Conservation (phyloP, 2,888 invertebrate genomes). For the Gymnocheta viridis region DNA sequence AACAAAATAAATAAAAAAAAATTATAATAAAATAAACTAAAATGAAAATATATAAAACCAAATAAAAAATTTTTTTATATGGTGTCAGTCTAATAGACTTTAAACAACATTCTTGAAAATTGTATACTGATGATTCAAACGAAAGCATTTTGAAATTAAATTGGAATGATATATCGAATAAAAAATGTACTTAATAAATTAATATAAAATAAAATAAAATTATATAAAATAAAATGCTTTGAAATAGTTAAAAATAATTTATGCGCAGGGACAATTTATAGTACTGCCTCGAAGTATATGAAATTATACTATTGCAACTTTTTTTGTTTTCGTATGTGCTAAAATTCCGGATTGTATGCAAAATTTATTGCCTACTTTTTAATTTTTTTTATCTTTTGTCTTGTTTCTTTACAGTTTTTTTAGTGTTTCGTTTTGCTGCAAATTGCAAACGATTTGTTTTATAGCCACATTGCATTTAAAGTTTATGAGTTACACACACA, state of each 20-base stretch:
- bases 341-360: constrained; percentile 54
- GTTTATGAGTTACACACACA: constrained; percentile 49
- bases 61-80: too few relatives aligned
- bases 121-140: too few relatives aligned
- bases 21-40: too few relatives aligned
- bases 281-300: neutral
- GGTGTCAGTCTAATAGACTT: too few relatives aligned
- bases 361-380: constrained; percentile 64
- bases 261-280: neutral
- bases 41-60: too few relatives aligned
- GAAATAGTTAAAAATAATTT: neutral
- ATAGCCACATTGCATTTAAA: constrained; percentile 58
- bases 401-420: constrained; percentile 38
- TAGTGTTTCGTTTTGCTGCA: constrained; percentile 51
- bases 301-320: constrained; percentile 9
- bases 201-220: too few relatives aligned
- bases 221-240: too few relatives aligned
- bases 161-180: too few relatives aligned
- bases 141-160: too few relatives aligned
- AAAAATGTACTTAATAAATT: too few relatives aligned
- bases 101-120: too few relatives aligned
- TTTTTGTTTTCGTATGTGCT: constrained; percentile 16
- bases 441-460: constrained; percentile 63
- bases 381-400: constrained; percentile 29
- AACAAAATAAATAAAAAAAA: too few relatives aligned